A percentile compares a stretch with the other conserved stretches of the same genome.
These are phyloP conservation scores for Lophotriccus pileatus DNA, from an alignment of 2,797 vertebrate species.

Conservation along the genomic window DNA sequence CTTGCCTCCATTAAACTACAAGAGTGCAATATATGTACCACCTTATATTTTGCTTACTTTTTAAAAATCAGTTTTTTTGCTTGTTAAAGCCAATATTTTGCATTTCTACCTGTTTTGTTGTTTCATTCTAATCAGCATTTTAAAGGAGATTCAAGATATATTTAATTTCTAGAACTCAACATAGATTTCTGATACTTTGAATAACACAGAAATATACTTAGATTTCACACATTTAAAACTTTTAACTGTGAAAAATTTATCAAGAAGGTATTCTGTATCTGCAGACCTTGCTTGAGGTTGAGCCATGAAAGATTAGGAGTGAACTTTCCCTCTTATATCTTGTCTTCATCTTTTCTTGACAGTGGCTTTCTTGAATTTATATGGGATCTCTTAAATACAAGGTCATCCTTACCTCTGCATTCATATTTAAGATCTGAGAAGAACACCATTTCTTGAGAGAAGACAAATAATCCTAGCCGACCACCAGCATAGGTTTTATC, in stretches of 20 bases:
- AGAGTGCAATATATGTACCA: not conserved
- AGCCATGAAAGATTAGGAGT: not conserved
- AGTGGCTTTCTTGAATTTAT: not conserved
- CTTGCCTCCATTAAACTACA: not conserved
- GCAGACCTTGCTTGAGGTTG: not conserved
- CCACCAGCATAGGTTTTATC: constrained; percentile 98
- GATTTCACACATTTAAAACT: not conserved
- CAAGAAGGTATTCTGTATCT: not conserved
- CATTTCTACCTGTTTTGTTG: not conserved
- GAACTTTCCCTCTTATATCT: not conserved
- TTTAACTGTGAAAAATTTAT: not conserved
- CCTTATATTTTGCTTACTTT: not conserved
- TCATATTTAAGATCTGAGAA: constrained; percentile 99
- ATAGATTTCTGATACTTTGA: not conserved
- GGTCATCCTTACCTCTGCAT: constrained; percentile 89
- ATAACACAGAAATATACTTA: not conserved
- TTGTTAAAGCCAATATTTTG: not conserved
- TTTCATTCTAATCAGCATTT: not conserved
- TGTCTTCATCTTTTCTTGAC: not conserved
- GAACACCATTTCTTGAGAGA: constrained; percentile 99
- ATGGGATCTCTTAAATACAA: not conserved
- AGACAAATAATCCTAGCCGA: constrained; percentile 94
- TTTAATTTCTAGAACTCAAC: not conserved
- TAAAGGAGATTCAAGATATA: not conserved
- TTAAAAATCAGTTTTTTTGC: not conserved